phyloP scores from a whole-genome alignment of 1,140 invertebrate species.

The Halesus radiatus region DNA sequence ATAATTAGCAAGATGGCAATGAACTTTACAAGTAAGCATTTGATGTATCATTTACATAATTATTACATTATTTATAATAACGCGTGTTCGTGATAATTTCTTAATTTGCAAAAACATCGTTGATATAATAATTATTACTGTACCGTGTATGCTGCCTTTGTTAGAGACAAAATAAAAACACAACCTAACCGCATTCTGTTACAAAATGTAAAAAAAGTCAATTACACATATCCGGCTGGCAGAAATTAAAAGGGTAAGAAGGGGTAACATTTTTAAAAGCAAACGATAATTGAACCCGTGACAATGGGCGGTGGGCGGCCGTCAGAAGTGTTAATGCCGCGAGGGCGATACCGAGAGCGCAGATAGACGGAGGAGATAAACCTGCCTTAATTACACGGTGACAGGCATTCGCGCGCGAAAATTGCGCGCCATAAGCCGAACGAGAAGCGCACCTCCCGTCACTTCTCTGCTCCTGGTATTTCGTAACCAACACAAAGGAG shows the following conservation, averaged over 20 bases:
- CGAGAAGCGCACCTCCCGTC: slow-evolving; percentile 36
- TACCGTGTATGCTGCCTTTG: no score
- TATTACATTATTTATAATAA: no score
- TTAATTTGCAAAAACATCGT: no score
- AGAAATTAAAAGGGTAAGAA: slow-evolving; percentile 45
- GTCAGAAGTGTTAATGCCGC: slow-evolving; percentile 48
- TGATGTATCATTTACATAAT: background rate
- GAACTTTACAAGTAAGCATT: no score
- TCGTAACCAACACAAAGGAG: slow-evolving; percentile 37
- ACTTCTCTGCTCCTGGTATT: slow-evolving; percentile 43
- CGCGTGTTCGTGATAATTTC: no score
- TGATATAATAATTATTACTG: no score
- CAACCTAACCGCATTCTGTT: background rate
- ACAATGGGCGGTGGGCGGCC: slow-evolving; percentile 49
- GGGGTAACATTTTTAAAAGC: slow-evolving; percentile 50
- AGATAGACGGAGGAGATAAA: slow-evolving; percentile 56
- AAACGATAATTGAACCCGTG: slow-evolving; percentile 55
- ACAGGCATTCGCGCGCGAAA: slow-evolving; percentile 57
- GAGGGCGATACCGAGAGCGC: slow-evolving; percentile 43
- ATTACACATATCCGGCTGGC: slow-evolving; percentile 46
- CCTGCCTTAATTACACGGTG: slow-evolving; percentile 58
- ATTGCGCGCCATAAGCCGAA: slow-evolving; percentile 48
- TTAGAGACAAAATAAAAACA: no score
- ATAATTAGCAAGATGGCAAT: no score
- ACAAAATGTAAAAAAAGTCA: slow-evolving; percentile 45